phyloP scores from a whole-genome alignment of 2,888 invertebrate genomes.

The Andrena fulva region DNA sequence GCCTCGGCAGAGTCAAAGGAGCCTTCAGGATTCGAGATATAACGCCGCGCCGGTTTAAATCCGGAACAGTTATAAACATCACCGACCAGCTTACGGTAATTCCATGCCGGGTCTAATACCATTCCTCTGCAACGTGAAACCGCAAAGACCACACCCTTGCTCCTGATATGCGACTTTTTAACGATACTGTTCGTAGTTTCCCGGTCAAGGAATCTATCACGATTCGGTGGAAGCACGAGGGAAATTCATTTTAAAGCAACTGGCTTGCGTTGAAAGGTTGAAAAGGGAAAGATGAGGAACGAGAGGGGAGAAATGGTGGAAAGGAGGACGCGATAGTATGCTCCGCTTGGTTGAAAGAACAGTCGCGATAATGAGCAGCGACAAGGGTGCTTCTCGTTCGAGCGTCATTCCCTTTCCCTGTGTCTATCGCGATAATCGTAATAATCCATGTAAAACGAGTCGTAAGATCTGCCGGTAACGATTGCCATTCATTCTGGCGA shows the following conservation, averaged over 20 bases:
- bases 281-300: too few species aligned
- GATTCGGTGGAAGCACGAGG: conserved; percentile 15
- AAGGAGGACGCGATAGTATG: too few species aligned
- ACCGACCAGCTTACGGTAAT: conserved; percentile 67
- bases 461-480: neutral
- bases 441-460: conserved; percentile 4
- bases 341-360: neutral
- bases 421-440: neutral
- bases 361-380: neutral
- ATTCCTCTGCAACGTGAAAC: conserved; percentile 55
- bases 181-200: conserved; percentile 44
- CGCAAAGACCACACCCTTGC: conserved; percentile 56
- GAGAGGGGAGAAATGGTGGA: too few species aligned
- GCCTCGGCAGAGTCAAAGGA: conserved; percentile 56
- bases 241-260: neutral
- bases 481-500: neutral
- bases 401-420: too few species aligned
- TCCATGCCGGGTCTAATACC: conserved; percentile 59
- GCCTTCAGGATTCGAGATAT: conserved; percentile 41
- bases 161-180: conserved; percentile 54
- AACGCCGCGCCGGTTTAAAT: conserved; percentile 63
- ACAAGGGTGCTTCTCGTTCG: neutral
- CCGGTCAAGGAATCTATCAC: conserved; percentile 42
- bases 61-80: conserved; percentile 69
- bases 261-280: too few species aligned